Conservation (phyloP, 2,113 vertebrate genomes). For the Planiliza haematocheilus region DNA sequence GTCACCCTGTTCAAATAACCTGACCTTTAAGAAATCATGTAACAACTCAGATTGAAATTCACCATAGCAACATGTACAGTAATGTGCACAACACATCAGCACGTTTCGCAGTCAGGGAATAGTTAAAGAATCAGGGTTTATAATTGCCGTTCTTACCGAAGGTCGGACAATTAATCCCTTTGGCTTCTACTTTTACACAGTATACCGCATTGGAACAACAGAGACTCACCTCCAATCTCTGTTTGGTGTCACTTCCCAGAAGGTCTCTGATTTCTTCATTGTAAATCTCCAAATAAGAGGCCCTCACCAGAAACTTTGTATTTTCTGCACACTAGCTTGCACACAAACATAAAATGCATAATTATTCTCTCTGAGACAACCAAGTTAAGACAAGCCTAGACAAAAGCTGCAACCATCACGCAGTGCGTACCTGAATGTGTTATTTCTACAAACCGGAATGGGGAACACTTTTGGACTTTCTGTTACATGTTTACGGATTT, state of each 20-base stretch:
- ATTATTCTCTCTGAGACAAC: neutral
- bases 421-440: neutral
- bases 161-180: neutral
- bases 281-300: constrained; percentile 93
- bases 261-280: constrained; percentile 90
- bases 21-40: constrained; percentile 28
- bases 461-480: neutral
- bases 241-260: constrained; percentile 89
- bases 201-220: neutral
- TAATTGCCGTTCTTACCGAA: neutral
- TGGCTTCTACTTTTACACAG: constrained; percentile 9
- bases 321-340: constrained; percentile 89
- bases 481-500: neutral
- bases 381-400: neutral
- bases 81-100: neutral
- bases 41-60: constrained; percentile 20
- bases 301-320: constrained; percentile 89
- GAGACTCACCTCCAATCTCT: constrained; percentile 89
- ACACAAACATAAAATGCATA: constrained; percentile 26
- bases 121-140: constrained; percentile 17
- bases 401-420: neutral
- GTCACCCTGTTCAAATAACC: constrained; percentile 25
- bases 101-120: neutral
- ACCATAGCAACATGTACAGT: constrained; percentile 48
- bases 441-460: neutral